Conservation (phyloP, 2,797 vertebrate genomes). For the Poecilia velifera region DNA sequence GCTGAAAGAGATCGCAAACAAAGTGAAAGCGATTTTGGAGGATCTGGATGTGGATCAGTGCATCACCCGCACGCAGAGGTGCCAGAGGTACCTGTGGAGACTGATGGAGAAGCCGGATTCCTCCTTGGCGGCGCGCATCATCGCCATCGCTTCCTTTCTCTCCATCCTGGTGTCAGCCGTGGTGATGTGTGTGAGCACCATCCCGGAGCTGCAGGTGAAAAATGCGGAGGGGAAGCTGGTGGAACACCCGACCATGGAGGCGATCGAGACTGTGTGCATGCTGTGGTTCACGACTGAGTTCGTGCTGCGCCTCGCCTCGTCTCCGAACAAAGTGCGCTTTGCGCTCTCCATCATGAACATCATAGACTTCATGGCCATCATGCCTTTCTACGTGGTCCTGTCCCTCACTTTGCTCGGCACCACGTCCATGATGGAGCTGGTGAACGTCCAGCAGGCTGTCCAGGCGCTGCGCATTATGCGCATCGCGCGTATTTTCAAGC, state of each 20-base stretch:
- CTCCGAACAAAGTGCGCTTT: slow-evolving; percentile 91
- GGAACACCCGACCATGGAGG: slow-evolving; percentile 92
- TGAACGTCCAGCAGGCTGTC: slow-evolving; percentile 93
- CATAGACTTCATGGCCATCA: slow-evolving; percentile 92
- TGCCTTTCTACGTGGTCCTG: slow-evolving; percentile 94
- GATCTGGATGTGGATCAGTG: slow-evolving; percentile 88
- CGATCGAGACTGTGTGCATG: slow-evolving; percentile 93
- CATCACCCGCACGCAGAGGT: slow-evolving; percentile 84
- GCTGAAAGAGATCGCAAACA: slow-evolving; percentile 90
- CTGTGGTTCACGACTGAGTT: slow-evolving; percentile 96
- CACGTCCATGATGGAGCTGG: slow-evolving; percentile 91
- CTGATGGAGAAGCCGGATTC: slow-evolving; percentile 97
- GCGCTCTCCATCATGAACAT: slow-evolving; percentile 94
- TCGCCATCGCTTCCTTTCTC: slow-evolving; percentile 92
- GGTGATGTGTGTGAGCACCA: slow-evolving; percentile 95
- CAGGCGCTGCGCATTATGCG: slow-evolving; percentile 95
- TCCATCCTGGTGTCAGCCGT: slow-evolving; percentile 91
- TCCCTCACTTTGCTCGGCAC: slow-evolving; percentile 90
- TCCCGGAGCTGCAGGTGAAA: slow-evolving; percentile 91
- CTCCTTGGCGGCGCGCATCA: slow-evolving; percentile 86
- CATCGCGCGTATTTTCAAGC: slow-evolving; percentile 94
- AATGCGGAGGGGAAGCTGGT: slow-evolving; percentile 87
- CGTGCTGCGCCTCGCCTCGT: slow-evolving; percentile 88
- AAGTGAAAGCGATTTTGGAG: slow-evolving; percentile 92
- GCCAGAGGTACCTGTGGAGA: slow-evolving; percentile 91